These are phyloP conservation scores for Chanos chanos DNA, from an alignment of 2,797 vertebrate species.

Conservation along the genomic window DNA sequence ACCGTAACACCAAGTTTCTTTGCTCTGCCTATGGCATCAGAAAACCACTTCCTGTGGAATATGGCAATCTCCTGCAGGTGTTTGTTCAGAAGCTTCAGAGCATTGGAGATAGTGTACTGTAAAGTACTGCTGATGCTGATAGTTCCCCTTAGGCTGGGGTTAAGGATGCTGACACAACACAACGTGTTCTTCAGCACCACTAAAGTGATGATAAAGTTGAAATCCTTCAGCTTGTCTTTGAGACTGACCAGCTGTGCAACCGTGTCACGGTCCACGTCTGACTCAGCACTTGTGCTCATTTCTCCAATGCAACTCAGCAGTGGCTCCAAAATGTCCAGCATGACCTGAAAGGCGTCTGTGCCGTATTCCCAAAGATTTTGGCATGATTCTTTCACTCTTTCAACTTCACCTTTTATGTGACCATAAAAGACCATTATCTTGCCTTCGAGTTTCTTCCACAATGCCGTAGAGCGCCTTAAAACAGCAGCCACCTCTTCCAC, in stretches of 20 bases:
- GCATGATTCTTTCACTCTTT: conserved; percentile 80
- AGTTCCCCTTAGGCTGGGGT: conserved; percentile 92
- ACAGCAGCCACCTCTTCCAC: conserved; percentile 85
- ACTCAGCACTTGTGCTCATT: conserved; percentile 68
- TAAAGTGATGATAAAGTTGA: conserved; percentile 91
- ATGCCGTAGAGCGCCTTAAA: conserved; percentile 78
- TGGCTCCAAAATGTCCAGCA: conserved; percentile 88
- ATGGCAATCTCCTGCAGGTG: conserved; percentile 94
- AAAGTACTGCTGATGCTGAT: conserved; percentile 88
- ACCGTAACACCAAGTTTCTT: conserved; percentile 84
- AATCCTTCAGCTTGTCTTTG: conserved; percentile 85
- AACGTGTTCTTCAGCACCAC: conserved; percentile 92
- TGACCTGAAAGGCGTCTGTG: conserved; percentile 88
- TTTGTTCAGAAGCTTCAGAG: conserved; percentile 92
- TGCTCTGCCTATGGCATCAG: conserved; percentile 86
- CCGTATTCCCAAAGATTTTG: conserved; percentile 85
- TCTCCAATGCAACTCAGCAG: conserved; percentile 85
- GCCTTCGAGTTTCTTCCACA: conserved; percentile 79
- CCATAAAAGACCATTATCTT: conserved; percentile 82
- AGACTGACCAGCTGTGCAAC: conserved; percentile 79
- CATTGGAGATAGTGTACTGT: conserved; percentile 92
- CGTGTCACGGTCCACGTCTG: conserved; percentile 75
- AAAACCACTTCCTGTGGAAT: conserved; percentile 96
- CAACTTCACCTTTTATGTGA: conserved; percentile 80
- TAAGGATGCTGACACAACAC: conserved; percentile 96